Percentiles rank a stretch among this genome's conserved stretches.
Conservation (phyloP, 2,888 invertebrate genomes). For the Pemphredon lugubris region DNA sequence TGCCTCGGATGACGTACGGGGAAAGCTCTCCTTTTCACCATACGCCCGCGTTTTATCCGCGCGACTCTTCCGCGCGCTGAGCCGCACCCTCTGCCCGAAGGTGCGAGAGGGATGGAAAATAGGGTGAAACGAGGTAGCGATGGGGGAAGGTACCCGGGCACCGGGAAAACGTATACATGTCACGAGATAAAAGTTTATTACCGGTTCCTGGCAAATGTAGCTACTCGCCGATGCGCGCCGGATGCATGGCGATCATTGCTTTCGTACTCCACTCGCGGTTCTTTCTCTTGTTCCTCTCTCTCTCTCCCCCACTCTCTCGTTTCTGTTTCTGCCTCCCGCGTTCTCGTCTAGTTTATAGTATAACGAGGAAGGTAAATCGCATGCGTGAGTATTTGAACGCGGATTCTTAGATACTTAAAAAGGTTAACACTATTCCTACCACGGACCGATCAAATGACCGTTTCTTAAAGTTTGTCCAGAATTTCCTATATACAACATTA, state of each 20-base stretch:
- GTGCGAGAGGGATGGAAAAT: background rate
- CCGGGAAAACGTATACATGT: slow-evolving; percentile 35
- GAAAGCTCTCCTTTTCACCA: slow-evolving; percentile 31
- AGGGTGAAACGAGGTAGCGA: slow-evolving; percentile 5
- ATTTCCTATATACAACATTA: too few species aligned
- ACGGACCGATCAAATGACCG: too few species aligned
- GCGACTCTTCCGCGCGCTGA: slow-evolving; percentile 17
- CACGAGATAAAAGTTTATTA: slow-evolving; percentile 62
- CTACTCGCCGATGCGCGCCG: slow-evolving; percentile 37
- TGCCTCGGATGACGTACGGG: slow-evolving; percentile 47
- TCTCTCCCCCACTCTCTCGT: too few species aligned
- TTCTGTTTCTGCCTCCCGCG: background rate
- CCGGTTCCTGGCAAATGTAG: slow-evolving; percentile 48
- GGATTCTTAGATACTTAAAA: too few species aligned
- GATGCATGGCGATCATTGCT: slow-evolving; percentile 38
- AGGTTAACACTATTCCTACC: too few species aligned
- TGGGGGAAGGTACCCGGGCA: slow-evolving; percentile 2
- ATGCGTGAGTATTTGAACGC: background rate
- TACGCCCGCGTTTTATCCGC: slow-evolving; percentile 38
- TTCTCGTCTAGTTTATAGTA: background rate
- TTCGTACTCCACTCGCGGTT: background rate
- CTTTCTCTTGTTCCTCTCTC: too few species aligned
- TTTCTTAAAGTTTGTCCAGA: too few species aligned
- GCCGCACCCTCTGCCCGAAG: slow-evolving; percentile 7
- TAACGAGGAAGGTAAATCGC: background rate